Conservation (phyloP, 2,888 invertebrate species). For the Mythimna loreyi region DNA sequence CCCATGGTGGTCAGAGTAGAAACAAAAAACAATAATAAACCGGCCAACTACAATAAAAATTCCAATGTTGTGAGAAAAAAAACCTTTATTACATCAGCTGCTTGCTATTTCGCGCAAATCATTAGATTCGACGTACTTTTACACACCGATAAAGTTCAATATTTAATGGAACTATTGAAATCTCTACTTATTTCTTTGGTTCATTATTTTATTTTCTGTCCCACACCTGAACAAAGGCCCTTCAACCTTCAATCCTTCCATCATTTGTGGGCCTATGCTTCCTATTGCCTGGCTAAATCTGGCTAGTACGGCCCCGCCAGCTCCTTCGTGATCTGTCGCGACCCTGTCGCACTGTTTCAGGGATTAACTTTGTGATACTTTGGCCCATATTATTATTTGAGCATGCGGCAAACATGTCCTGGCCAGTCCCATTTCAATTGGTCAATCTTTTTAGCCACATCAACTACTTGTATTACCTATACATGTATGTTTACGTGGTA, state of each 20-base stretch:
- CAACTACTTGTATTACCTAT: neutral
- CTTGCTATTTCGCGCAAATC: constrained; percentile 37
- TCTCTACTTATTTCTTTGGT: constrained; percentile 7
- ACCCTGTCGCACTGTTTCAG: too few relatives aligned
- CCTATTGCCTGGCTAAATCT: too few relatives aligned
- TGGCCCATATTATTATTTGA: too few relatives aligned
- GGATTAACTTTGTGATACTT: too few relatives aligned
- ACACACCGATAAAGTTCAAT: neutral
- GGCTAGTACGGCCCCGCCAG: too few relatives aligned
- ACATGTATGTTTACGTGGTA: constrained; percentile 11
- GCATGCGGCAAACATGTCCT: too few relatives aligned
- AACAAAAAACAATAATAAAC: constrained; percentile 30
- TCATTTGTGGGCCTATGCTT: too few relatives aligned
- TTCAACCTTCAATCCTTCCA: too few relatives aligned
- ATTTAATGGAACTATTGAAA: constrained; percentile 17
- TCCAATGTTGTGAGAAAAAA: constrained; percentile 27
- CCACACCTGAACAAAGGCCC: too few relatives aligned
- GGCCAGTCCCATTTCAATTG: too few relatives aligned
- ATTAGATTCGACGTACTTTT: constrained; percentile 29
- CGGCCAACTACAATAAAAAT: constrained; percentile 26
- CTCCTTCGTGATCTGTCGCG: too few relatives aligned
- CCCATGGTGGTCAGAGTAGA: constrained; percentile 6
- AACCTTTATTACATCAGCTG: constrained; percentile 29
- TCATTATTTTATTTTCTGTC: too few relatives aligned
- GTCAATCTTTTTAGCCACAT: neutral